These are phyloP conservation scores for Puntigrus tetrazona DNA, from an alignment of 2,113 vertebrate genomes.

Conservation along the genomic window DNA sequence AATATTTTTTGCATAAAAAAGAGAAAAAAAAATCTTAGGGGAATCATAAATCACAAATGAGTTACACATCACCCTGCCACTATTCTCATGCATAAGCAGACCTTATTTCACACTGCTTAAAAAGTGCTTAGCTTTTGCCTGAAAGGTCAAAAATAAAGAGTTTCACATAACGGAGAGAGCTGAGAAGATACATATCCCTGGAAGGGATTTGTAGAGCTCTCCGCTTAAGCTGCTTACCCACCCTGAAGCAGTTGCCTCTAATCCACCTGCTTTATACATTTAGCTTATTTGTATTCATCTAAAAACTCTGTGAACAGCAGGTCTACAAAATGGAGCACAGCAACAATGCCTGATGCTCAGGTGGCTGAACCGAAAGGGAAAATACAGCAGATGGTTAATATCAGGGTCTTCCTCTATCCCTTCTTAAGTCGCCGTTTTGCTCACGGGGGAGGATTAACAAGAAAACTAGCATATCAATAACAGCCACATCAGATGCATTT, in stretches of 20 bases:
- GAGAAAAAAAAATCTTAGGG: neutral
- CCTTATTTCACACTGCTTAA: constrained; percentile 12
- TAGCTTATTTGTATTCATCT: constrained; percentile 37
- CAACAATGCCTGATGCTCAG: constrained; percentile 19
- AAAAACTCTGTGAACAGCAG: constrained; percentile 17
- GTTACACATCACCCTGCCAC: neutral
- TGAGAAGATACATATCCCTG: constrained; percentile 9
- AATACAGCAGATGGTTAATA: constrained; percentile 17
- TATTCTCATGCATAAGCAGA: constrained; percentile 17
- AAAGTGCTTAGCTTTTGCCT: neutral
- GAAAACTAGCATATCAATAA: constrained; percentile 9
- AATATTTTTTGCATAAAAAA: neutral
- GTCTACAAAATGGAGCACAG: constrained; percentile 21
- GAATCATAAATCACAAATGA: neutral
- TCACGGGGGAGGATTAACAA: constrained; percentile 16
- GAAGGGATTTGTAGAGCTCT: constrained; percentile 47
- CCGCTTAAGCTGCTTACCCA: constrained; percentile 43
- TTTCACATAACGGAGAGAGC: neutral
- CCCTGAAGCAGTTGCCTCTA: constrained; percentile 30
- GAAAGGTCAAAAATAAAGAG: constrained; percentile 45
- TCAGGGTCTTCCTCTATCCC: constrained; percentile 15
- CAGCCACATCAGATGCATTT: neutral
- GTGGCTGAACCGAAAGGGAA: constrained; percentile 17
- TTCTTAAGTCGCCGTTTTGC: neutral
- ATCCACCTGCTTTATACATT: constrained; percentile 43